These are phyloP conservation scores for Ameiurus melas DNA, from an alignment of 2,113 vertebrate genomes.

Conservation along the genomic window DNA sequence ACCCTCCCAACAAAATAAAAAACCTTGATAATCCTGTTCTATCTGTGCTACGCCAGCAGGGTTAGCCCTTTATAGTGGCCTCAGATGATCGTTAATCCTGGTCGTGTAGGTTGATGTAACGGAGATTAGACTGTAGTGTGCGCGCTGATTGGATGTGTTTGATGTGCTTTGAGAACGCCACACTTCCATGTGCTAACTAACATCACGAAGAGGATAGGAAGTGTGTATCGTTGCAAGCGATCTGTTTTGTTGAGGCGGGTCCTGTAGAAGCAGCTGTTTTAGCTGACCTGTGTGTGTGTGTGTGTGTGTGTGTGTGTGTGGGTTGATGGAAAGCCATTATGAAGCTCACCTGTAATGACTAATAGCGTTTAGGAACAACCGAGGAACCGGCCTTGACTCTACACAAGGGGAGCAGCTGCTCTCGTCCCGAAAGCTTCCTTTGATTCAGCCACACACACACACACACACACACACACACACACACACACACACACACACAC, in stretches of 20 bases:
- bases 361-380: slow-evolving; percentile 44
- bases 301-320: neutral
- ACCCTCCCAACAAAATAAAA: too few relatives aligned
- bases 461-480: neutral
- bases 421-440: slow-evolving; percentile 34
- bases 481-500: neutral
- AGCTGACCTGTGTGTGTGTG: neutral
- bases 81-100: neutral
- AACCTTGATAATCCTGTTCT: neutral
- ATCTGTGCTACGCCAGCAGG: neutral
- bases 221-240: neutral
- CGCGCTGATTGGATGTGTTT: neutral
- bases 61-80: neutral
- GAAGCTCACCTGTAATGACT: slow-evolving; percentile 44
- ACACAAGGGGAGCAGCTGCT: slow-evolving; percentile 55
- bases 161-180: neutral
- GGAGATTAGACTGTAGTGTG: neutral
- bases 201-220: neutral
- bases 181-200: neutral
- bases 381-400: slow-evolving; percentile 48
- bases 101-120: neutral
- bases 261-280: neutral
- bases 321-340: slow-evolving; percentile 7
- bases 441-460: too few relatives aligned
- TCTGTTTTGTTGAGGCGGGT: neutral